Evolutionary conservation across 2,113 vertebrate genomes (phyloP), one percentile per base, ranked within the genome.

Genomic region (Mormoops blainvillei): DNA sequence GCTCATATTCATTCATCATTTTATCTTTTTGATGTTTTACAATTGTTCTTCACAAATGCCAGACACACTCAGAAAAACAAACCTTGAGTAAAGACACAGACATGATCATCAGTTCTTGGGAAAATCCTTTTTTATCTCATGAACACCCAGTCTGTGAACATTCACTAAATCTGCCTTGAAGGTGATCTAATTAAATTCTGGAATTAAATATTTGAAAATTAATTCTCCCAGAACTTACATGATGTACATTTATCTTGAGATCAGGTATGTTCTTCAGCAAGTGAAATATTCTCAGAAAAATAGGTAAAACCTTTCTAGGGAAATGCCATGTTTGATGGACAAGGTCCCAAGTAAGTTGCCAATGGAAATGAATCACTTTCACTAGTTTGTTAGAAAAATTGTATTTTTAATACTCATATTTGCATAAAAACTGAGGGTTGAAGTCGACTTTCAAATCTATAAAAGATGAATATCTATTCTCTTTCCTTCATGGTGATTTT

Each of bases 51-150:
- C 18, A 95, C 95, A 92, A 95, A 97, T 95, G 91, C 48, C 12
- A 96, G 91, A 88, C 86, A 48, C 9, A 1, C 0, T 61, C 50
- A 96, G 71, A 58, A 95, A 95, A 80, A 90, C 63, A 54, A 56
- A 67, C 67, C 81, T 8, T 89, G 58, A 96, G 92, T 81, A 97
- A 94, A 96, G 90, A 89, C 5, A 87, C 1, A 90, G 93, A 93
- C 84, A 91, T 91, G 52, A 16, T 96, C 94, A 76, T 95, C 41
- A 95, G 58, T 52, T 95, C 80, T 97, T 94, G 95, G 65, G 71
- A 96, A 97, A 95, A 96, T 58, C 9, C 56, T 38, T 58, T 95
- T 96, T 92, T 94, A 63, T 90, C 78, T 96, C 82, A 94, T 88
- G 84, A 87, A 76, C 43, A 92, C 50, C 80, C 83, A 0, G 0